Evolutionary conservation across 2,888 invertebrate species (phyloP), one percentile per base, ranked within the genome.

Genomic region (Athripsodes cinereus): DNA sequence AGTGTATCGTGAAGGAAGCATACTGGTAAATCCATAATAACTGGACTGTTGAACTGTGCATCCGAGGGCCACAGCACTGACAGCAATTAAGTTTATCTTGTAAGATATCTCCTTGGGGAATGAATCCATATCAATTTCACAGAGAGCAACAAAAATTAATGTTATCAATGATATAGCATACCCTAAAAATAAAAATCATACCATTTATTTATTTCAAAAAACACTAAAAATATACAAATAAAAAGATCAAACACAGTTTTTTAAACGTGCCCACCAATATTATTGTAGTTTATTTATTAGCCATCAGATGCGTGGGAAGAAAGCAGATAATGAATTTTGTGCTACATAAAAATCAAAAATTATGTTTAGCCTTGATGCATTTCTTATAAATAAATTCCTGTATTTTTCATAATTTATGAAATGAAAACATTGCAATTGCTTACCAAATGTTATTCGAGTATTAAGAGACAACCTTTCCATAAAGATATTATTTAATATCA

Each of bases 1-100:
- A 0, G 94, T 95, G 68, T 94, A 95, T 64, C 88, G 79, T 63
- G 89, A 86, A 20, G 95, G 95, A 62, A 95, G 76, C 85, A 94
- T 94, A 60, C 93, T 92, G 1, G 94, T 92, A 71, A 92, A 94
- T 2, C 95, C 95, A 70, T 95, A 95, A 74, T 94, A 95, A 69
- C 94, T 94, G 1, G 93, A 93, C 71, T 95, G 95, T 72, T 95
- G 95, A 58, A 95, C 88, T 80, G 93, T 93, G 68, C 93, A 93
- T 3, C 93, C 93, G 58, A 94, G 82, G 1, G 94, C 91, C 0
- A 93, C 90, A 44, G 92, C 78, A 8, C 90, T 91, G 8, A 94
- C 89, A 0, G 92, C 92, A 1, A 89, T 81, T 67, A 94, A 76
- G 71, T 92, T 93, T 52, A 92, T 86, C 20, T 83, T 85, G 69